Base-by-base conservation (phyloP, 2,888 invertebrate species). In the Caenorhabditis auriculariae region DNA sequence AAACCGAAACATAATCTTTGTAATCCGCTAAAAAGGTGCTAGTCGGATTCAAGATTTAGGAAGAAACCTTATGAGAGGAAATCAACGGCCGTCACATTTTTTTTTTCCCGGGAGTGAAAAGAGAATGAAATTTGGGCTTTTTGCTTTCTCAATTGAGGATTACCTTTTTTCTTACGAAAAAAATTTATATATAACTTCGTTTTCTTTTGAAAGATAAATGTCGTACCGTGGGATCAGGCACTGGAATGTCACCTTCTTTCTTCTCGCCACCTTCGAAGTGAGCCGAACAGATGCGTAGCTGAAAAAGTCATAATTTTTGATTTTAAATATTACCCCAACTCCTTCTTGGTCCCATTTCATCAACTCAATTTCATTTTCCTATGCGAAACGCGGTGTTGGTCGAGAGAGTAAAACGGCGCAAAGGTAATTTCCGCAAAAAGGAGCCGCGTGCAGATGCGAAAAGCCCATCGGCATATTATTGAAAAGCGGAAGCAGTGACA, bases 221-320 rank as follows among this genome's bases (percentile, higher is more conserved):
- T 58, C 54, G 55, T 51, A 82, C 80, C 63, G 78, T 74, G 1
- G 83, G 83, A 73, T 83, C 83, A 9, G 83, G 78, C 1, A 83
- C 83, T 4, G 83, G 83, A 43, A 83, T 81, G 67, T 83, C 83
- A 19, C 83, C 83, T 62, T 83, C 83, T 47, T 71, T 72, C 69
- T 83, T 83, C 65, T 83, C 83, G 19, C 83, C 83, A n/a, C 82
- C 83, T 61, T 76, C 74, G 58, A 83, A 83, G 63, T 83, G 83
- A 19, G 83, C 83, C 19, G 83, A 83, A 64, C 83, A 83, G 54
- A 83, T 83, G 28, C 83, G 79, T 19, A 83, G 75, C 83, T 83
- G 66, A 59, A 81, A 75, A 52, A 43, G 7, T 26, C 7, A 21
- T 17, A 7, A 19, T 49, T 12, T 23, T 47, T 45, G 23, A 49